These are phyloP conservation scores for Eulemur albifrons DNA, from an alignment of 2,797 vertebrate species.

Conservation along the genomic window DNA sequence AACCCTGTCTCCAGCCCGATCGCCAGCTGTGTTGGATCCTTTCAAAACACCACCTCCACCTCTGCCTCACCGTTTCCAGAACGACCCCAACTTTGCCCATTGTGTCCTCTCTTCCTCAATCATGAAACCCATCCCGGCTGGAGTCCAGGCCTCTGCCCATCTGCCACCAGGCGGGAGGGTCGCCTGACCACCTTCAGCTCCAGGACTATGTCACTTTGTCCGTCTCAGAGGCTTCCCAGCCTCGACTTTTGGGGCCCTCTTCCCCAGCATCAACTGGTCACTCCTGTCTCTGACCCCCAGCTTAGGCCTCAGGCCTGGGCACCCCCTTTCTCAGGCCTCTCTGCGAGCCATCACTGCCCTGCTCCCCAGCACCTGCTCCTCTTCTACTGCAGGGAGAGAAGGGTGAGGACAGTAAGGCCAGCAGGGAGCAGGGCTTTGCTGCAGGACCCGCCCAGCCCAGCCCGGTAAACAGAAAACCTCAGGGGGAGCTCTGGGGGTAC, in stretches of 20 bases:
- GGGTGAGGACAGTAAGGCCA: background rate
- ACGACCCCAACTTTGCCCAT: background rate
- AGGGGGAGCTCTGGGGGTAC: background rate
- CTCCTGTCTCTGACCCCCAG: background rate
- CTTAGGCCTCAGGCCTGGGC: background rate
- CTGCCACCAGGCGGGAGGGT: background rate
- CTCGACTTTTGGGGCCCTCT: background rate
- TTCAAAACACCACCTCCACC: background rate
- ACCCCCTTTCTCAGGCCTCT: background rate
- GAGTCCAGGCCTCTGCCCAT: background rate
- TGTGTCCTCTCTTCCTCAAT: background rate
- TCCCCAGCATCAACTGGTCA: background rate
- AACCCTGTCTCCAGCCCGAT: background rate
- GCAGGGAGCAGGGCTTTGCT: background rate
- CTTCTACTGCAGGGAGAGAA: background rate
- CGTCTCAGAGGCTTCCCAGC: background rate
- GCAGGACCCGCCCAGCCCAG: background rate
- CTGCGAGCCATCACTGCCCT: accelerated
- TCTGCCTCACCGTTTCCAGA: background rate
- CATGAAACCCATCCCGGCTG: background rate
- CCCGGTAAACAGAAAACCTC: background rate
- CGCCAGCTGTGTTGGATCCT: background rate
- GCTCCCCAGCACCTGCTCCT: background rate
- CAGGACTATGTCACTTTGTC: background rate
- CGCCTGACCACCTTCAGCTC: background rate